Conservation (phyloP, 2,113 vertebrate species). For the Anthoscopus minutus region DNA sequence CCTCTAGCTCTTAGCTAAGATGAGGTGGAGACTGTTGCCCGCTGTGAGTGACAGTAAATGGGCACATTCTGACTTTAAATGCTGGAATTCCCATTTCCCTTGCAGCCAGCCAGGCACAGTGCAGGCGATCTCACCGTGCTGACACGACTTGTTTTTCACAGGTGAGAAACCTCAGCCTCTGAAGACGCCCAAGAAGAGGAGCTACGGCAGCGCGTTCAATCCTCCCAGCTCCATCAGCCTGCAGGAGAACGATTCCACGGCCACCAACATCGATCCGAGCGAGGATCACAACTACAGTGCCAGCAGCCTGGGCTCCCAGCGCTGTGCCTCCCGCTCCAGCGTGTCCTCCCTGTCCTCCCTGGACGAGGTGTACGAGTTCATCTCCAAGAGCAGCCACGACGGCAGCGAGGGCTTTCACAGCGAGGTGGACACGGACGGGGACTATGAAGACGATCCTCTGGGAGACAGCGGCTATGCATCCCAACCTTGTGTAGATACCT, state of each 20-base stretch:
- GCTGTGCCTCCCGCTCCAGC: constrained; percentile 85
- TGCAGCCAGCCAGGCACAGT: neutral
- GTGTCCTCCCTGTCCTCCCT: constrained; percentile 82
- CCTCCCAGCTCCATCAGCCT: constrained; percentile 17
- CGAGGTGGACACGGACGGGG: constrained; percentile 86
- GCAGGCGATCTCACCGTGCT: neutral
- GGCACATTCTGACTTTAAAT: neutral
- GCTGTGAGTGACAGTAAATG: neutral
- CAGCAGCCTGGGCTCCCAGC: constrained; percentile 76
- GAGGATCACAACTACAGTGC: constrained; percentile 98
- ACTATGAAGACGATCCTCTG: constrained; percentile 79
- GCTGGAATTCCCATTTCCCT: neutral
- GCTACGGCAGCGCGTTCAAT: constrained; percentile 61
- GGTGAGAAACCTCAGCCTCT: constrained; percentile 75
- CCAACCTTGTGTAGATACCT: constrained; percentile 52
- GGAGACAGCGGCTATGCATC: constrained; percentile 75
- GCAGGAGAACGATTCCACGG: constrained; percentile 53
- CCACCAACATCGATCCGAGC: constrained; percentile 86
- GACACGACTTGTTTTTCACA: neutral
- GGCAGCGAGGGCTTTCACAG: constrained; percentile 91
- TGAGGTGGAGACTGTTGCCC: neutral
- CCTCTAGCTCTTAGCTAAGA: neutral
- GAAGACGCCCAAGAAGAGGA: constrained; percentile 74
- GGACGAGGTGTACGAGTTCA: constrained; percentile 83
- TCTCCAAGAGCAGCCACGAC: constrained; percentile 75